Evolutionary conservation across 2,888 invertebrate genomes (phyloP), one percentile per base, ranked within the genome.

Genomic region (Latrodectus elegans): DNA sequence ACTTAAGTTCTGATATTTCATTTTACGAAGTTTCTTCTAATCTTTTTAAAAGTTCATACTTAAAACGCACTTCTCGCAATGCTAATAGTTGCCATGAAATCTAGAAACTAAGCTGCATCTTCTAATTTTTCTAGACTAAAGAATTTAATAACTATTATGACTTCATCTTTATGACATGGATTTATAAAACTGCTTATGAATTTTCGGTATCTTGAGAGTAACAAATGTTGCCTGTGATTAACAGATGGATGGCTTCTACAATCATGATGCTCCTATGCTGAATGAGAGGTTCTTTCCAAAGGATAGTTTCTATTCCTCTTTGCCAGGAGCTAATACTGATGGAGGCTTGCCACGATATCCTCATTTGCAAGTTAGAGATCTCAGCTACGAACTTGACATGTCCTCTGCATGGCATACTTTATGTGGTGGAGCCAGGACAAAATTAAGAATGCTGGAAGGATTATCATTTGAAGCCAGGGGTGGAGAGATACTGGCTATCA

Each of bases 381-480:
- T 95, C 92, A 94, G 94, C 92, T 94, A 95, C 91, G 94, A 95
- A 60, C 93, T 94, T 53, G 90, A 91, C 17, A 94, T 93, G 11
- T 90, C 76, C 87, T 91, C 84, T 90, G 94, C 93, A 72, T 91
- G 89, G 89, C 89, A 84, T 90, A 89, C 90, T 26, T 77, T 90
- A 6, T 90, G 90, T 71, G 91, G 91, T 88, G 91, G 81, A 49
- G 92, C 88, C 51, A 90, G 89, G 89, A 94, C 90, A 8, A 93
- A 95, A 17, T 89, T 90, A 10, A 90, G 91, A 67, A 92, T 95
- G 14, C 93, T 96, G 3, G 95, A 96, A 75, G 95, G 95, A 6
- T 94, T 98, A 11, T 96, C 96, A 52, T 95, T 98, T 90, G 98
- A 98, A 92, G 96, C 96, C 51, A 95, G 96, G 90, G 97, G 97